phyloP scores from a whole-genome alignment of 2,113 vertebrate species.

The Zonotrichia leucophrys region DNA sequence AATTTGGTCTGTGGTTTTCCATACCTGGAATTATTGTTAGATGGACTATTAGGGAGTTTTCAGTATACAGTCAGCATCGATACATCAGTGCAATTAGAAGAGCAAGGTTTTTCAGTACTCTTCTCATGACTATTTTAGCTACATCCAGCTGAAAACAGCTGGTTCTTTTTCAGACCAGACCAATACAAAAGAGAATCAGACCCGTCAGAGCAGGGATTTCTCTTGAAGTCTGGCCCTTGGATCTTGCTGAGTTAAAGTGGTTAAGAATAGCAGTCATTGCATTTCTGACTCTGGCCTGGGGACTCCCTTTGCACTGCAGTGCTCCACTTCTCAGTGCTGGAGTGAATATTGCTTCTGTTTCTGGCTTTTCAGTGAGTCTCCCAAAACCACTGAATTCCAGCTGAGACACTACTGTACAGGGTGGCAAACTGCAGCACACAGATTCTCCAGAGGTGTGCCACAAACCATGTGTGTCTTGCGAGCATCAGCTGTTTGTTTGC shows the following conservation, averaged over 20 bases:
- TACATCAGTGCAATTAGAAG: neutral
- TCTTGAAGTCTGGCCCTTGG: neutral
- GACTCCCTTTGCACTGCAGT: neutral
- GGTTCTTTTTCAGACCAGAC: neutral
- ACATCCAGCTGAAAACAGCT: neutral
- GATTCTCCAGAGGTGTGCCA: neutral
- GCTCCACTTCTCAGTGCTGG: neutral
- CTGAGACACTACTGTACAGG: neutral
- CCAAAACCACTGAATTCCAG: neutral
- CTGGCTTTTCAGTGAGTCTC: neutral
- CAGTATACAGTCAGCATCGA: neutral
- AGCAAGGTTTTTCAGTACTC: neutral
- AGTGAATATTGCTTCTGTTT: neutral
- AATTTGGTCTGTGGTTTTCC: neutral
- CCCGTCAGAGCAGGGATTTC: neutral
- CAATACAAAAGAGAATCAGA: neutral
- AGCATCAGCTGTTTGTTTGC: neutral
- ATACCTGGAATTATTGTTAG: neutral
- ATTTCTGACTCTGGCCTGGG: conserved; percentile 1
- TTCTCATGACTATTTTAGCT: neutral
- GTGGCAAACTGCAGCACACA: neutral
- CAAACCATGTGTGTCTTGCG: neutral
- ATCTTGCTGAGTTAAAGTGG: neutral
- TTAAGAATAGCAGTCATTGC: neutral
- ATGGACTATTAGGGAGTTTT: neutral